Base-by-base conservation (phyloP, 2,888 invertebrate species). In the Torymus tubicola region DNA sequence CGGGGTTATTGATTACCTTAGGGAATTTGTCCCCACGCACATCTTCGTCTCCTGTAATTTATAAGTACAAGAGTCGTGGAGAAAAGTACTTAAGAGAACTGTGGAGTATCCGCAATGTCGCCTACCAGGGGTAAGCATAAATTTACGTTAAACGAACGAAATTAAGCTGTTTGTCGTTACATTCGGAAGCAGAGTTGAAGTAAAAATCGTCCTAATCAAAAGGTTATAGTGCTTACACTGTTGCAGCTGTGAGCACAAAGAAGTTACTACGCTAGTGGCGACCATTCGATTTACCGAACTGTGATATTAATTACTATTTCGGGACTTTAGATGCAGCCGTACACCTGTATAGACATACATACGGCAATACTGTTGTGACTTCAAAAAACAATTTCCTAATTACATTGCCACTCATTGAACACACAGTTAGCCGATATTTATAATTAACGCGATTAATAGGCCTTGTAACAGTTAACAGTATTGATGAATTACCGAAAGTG, bases 51-150 rank as follows among this genome's bases (percentile, higher is more conserved):
- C 21, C 31, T 52, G 52, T 42, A 42, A 42, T 42, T 5, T 42
- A 42, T 42, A 42, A 42, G 42, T 42, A 42, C 18, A 12, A n/a
- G 63, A 72, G 52, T 52, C 16, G 52, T 8, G 42, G 31, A 24
- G 52, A 69, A 76, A 76, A 76, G 76, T 69, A 76, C 61, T 76
- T 69, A 69, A 76, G 60, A 76, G 60, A 76, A 50, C 53, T 53
- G 68, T 76, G 69, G 69, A 69, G 69, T 76, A 76, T 76, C 52
- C 55, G 14, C 50, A 50, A 57, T 65, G 74, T 67, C 58, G 21
- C 55, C 57, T 18, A 18, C 52, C 61, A 42, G 31, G 31, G 24
- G 2, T 42, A 70, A 31, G 16, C 31, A 24, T 77, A 72, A 72
- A 72, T 57, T 72, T 69, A 42, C 8, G 5, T 8, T 8, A 42